These are phyloP conservation scores for Centropristis striata DNA, from an alignment of 2,113 vertebrate species.

Conservation along the genomic window DNA sequence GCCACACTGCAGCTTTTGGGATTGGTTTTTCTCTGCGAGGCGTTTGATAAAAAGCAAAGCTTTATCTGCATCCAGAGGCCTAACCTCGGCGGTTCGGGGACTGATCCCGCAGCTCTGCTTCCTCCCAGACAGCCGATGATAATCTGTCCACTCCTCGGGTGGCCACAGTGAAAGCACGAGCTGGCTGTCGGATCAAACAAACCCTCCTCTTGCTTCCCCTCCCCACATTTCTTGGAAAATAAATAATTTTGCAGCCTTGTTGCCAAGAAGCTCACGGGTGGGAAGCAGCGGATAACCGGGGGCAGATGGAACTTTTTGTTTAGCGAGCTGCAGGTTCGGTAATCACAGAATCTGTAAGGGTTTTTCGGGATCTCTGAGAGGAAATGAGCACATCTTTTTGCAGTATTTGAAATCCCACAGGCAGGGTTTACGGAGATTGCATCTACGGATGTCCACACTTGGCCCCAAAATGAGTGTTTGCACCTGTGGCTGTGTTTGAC, in stretches of 20 bases:
- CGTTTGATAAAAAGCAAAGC: slow-evolving; percentile 46
- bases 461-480: slow-evolving; percentile 10
- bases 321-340: slow-evolving; percentile 18
- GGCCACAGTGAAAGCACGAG: slow-evolving; percentile 36
- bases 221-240: slow-evolving; percentile 9
- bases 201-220: slow-evolving; percentile 1
- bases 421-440: not conserved
- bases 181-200: slow-evolving; percentile 46
- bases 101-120: slow-evolving; percentile 47
- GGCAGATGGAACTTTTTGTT: slow-evolving; percentile 27
- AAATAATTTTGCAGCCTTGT: slow-evolving; percentile 23
- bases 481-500: slow-evolving; percentile 18
- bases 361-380: not conserved
- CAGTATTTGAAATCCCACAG: slow-evolving; percentile 18
- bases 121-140: slow-evolving; percentile 41
- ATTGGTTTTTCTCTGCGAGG: slow-evolving; percentile 47
- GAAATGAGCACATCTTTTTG: not conserved
- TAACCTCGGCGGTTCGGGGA: slow-evolving; percentile 29
- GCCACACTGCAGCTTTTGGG: slow-evolving; percentile 34
- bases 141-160: slow-evolving; percentile 62
- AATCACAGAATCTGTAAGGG: slow-evolving; percentile 34
- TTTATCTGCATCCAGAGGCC: slow-evolving; percentile 55
- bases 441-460: not conserved
- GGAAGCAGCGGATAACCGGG: not conserved
- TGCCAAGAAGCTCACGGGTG: slow-evolving; percentile 2